Conservation (phyloP, 2,797 vertebrate species). For the Coregonus ussuriensis region DNA sequence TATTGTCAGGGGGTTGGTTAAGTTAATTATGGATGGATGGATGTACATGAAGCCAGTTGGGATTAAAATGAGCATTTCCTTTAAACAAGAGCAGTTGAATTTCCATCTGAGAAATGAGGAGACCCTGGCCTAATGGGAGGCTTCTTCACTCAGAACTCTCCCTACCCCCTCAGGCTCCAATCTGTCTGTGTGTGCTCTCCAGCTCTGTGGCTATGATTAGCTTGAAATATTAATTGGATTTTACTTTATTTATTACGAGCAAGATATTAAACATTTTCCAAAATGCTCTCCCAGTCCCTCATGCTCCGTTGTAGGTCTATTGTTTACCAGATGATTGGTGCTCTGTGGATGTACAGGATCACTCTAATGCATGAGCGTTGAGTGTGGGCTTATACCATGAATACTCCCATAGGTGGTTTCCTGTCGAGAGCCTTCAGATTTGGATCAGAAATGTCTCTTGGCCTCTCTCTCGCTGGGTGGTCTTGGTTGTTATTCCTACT, state of each 20-base stretch:
- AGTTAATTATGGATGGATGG: slow-evolving; percentile 63
- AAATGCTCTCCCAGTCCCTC: slow-evolving; percentile 17
- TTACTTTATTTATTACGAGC: slow-evolving; percentile 75
- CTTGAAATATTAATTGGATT: slow-evolving; percentile 75
- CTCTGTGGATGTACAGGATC: too few relatives aligned
- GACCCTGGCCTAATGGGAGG: slow-evolving; percentile 62
- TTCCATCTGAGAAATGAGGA: slow-evolving; percentile 65
- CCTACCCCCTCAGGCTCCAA: slow-evolving; percentile 64
- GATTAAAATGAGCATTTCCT: slow-evolving; percentile 59
- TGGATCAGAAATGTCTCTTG: slow-evolving; percentile 40
- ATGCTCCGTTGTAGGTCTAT: too few relatives aligned
- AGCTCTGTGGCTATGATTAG: slow-evolving; percentile 69
- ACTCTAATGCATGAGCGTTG: slow-evolving; percentile 25
- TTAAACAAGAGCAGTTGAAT: slow-evolving; percentile 68
- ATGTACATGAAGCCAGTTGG: slow-evolving; percentile 40
- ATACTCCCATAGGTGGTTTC: slow-evolving; percentile 53
- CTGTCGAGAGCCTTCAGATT: slow-evolving; percentile 41
- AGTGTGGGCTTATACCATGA: slow-evolving; percentile 41
- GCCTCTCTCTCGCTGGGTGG: background rate
- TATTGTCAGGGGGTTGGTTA: slow-evolving; percentile 48
- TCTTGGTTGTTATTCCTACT: background rate
- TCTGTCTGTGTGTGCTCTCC: slow-evolving; percentile 75
- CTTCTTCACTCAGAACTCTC: slow-evolving; percentile 62
- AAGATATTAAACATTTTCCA: slow-evolving; percentile 51
- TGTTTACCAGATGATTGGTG: too few relatives aligned